Percentiles rank a stretch among this genome's conserved stretches.
phyloP scores from a whole-genome alignment of 2,113 vertebrate species.

The Trichomycterus rosablanca region DNA sequence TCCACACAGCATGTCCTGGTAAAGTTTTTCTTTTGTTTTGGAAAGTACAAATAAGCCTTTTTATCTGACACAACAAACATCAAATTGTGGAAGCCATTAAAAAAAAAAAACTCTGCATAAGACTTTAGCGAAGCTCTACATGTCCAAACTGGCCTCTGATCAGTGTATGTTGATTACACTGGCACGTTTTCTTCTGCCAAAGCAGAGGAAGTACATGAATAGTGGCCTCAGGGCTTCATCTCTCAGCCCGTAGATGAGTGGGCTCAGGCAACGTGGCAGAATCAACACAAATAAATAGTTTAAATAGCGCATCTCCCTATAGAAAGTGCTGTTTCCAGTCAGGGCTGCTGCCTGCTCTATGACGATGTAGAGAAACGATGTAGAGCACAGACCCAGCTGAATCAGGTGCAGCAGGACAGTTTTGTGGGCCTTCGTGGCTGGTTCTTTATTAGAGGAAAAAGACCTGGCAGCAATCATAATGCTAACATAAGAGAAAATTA shows the following conservation, averaged over 20 bases:
- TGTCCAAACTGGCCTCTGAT: no score
- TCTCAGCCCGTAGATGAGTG: slow-evolving; percentile 49
- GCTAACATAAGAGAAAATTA: slow-evolving; percentile 34
- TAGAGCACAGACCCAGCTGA: slow-evolving; percentile 33
- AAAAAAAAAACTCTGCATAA: no score
- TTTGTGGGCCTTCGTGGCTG: slow-evolving; percentile 23
- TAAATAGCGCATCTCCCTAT: slow-evolving; percentile 7
- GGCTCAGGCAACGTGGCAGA: slow-evolving; percentile 40
- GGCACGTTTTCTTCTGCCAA: not conserved
- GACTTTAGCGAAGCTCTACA: no score
- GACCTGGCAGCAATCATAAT: slow-evolving; percentile 33
- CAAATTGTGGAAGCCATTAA: no score
- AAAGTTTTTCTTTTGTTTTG: no score
- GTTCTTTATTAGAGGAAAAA: slow-evolving; percentile 35
- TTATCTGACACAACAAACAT: no score
- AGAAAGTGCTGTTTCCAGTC: not conserved
- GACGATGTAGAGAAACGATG: slow-evolving; percentile 8
- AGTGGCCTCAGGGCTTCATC: slow-evolving; percentile 30
- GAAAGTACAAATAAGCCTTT: no score
- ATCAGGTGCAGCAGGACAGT: slow-evolving; percentile 31
- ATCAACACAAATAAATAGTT: slow-evolving; percentile 40
- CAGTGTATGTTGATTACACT: slow-evolving; percentile 8
- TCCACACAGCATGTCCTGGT: no score
- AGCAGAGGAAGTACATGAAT: slow-evolving; percentile 19
- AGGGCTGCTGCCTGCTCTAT: slow-evolving; percentile 15